Percentiles rank a stretch among this genome's conserved stretches.
Conservation (phyloP, 2,888 invertebrate genomes). For the Trissolcus brochymenae region DNA sequence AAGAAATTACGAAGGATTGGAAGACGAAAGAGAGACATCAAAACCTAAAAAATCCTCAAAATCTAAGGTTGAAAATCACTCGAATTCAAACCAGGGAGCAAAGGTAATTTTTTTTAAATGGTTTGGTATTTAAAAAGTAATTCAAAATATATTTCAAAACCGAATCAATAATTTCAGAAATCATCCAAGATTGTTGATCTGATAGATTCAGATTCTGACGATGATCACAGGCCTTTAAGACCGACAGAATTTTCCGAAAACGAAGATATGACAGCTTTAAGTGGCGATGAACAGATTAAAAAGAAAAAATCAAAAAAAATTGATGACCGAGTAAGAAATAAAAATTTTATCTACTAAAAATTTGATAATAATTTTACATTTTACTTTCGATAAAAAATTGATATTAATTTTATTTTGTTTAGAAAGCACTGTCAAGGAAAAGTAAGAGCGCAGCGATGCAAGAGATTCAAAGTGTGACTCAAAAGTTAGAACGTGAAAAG, state of each 20-base stretch:
- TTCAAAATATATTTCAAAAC: neutral
- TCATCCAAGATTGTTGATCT: constrained; percentile 18
- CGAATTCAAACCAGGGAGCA: neutral
- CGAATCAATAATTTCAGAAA: constrained; percentile 1
- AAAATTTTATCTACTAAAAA: neutral
- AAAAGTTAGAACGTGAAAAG: constrained; percentile 87
- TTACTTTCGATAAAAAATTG: neutral
- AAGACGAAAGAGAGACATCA: constrained; percentile 4
- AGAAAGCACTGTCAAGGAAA: constrained; percentile 59
- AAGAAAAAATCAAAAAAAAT: constrained; percentile 14
- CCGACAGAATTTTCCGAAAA: neutral
- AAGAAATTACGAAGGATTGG: neutral
- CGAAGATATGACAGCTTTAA: constrained; percentile 21
- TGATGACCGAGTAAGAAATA: constrained; percentile 2
- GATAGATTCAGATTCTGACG: constrained; percentile 41
- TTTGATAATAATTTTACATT: neutral
- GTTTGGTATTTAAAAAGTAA: neutral
- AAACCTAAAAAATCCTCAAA: constrained; percentile 1
- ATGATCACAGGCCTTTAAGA: constrained; percentile 7
- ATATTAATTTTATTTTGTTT: constrained; percentile 8
- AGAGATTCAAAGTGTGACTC: constrained; percentile 89
- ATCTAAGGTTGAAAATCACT: neutral
- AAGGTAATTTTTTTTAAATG: neutral
- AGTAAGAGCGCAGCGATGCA: constrained; percentile 81
- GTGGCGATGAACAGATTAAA: constrained; percentile 17